Evolutionary conservation across 2,797 vertebrate genomes (phyloP), one percentile per base, ranked within the genome.

Genomic region (Leuciscus waleckii): DNA sequence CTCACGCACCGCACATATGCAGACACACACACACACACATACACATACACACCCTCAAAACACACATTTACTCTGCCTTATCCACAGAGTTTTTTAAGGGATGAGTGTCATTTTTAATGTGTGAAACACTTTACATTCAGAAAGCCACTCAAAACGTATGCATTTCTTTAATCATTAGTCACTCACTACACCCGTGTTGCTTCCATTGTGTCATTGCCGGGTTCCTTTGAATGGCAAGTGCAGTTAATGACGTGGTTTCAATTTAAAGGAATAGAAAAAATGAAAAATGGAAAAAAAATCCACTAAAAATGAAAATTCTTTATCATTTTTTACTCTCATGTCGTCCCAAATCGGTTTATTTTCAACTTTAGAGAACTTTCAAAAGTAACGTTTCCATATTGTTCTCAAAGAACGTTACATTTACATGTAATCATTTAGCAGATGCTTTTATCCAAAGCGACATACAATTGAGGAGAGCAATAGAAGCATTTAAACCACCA

Each of bases 221-320:
- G 54, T 73, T 29, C 32, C 16, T 77, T 46, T 85, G 87, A 85
- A 54, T 88, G 76, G 46, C 83, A 82, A 77, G 8, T 9, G 79
- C 4, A 3, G 29, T 69, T 39, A 39, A 8, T 17, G 11, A 58
- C 39, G 35, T 39, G 43, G 13, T 51, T 69, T 51, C 2, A 16
- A 13, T 51, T 37, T 51, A 19, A 69, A 75, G n/a, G 7, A 61
- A 81, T 35, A 29, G 5, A 29, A 29, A 29, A 29, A 29, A 29
- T 29, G 29, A 29, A 29, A 29, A 29, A 29, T 29, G 29, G 1
- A 1, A 29, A 29, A 29, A 29, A 29, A 29, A 37, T 70, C 4
- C 29, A 7, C 77, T 13, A 67, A 79, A 56, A 78, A 35, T n/a
- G 3, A 76, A 78, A 41, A 6, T 29, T 87, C 67, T 76, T 85